Conservation (phyloP, 2,113 vertebrate species). For the Lophochroa leadbeateri region DNA sequence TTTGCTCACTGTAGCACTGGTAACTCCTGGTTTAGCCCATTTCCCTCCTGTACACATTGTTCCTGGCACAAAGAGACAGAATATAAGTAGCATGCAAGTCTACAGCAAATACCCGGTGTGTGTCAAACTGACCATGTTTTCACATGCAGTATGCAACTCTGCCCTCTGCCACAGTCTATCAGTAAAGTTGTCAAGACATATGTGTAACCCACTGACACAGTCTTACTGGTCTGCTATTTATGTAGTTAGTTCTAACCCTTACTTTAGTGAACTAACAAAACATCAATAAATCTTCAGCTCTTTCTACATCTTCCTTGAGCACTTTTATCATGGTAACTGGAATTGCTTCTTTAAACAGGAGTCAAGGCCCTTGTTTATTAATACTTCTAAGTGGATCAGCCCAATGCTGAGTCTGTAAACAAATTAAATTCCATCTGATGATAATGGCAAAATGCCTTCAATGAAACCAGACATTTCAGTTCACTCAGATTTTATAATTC, state of each 20-base stretch:
- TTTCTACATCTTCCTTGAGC: not conserved
- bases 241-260: not conserved
- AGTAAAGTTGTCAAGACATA: not conserved
- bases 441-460: slow-evolving; percentile 39
- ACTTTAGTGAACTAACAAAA: not conserved
- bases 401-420: slow-evolving; percentile 11
- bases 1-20: not conserved
- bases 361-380: not conserved
- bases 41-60: not conserved
- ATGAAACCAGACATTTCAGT: slow-evolving; percentile 28
- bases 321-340: not conserved
- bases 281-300: not conserved
- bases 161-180: not conserved
- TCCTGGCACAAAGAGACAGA: not conserved
- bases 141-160: not conserved
- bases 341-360: not conserved
- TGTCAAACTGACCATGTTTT: not conserved
- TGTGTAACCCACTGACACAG: not conserved
- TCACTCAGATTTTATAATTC: slow-evolving; percentile 43
- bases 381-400: not conserved
- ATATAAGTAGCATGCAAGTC: not conserved
- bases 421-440: slow-evolving; percentile 45
- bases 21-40: not conserved
- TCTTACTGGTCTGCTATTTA: not conserved
- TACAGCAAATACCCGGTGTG: not conserved